phyloP scores from a whole-genome alignment of 2,113 vertebrate species.

The Shinisaurus crocodilurus region DNA sequence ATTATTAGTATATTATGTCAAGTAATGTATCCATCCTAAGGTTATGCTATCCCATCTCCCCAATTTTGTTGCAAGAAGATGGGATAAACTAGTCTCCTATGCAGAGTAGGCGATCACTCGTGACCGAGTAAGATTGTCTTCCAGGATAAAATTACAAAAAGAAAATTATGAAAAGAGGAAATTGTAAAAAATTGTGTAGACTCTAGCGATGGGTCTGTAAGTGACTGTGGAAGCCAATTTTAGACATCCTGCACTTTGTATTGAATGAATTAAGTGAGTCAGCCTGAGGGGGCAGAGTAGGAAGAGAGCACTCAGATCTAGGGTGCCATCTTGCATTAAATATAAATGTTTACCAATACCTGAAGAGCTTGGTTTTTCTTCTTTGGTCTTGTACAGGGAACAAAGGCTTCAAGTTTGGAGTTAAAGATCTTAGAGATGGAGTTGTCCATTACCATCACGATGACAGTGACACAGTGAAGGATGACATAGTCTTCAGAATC shows the following conservation, averaged over 20 bases:
- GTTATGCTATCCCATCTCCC: not conserved
- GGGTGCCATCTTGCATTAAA: not conserved
- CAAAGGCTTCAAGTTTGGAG: conserved; percentile 82
- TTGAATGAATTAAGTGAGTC: not conserved
- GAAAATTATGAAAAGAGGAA: too few species aligned
- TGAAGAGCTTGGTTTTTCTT: conserved; percentile 46
- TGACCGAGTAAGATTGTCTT: too few species aligned
- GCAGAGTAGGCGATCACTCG: too few species aligned
- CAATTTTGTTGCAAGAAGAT: not conserved
- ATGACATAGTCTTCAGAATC: conserved; percentile 78
- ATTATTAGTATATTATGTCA: not conserved
- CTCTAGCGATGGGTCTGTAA: too few species aligned
- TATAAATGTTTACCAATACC: not conserved
- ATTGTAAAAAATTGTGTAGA: too few species aligned
- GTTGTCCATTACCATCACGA: conserved; percentile 78
- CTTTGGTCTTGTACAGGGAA: conserved; percentile 71
- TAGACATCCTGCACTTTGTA: not conserved
- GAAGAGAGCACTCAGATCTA: not conserved
- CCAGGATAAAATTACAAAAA: too few species aligned
- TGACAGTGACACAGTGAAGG: conserved; percentile 77
- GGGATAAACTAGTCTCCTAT: not conserved
- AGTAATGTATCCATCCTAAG: not conserved
- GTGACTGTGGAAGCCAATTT: too few species aligned
- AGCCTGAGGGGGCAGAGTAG: not conserved
- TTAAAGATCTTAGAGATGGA: conserved; percentile 76